Percentiles rank a stretch among this genome's conserved stretches.
These are phyloP conservation scores for Margarornis squamiger DNA, from an alignment of 2,797 vertebrate species.

Conservation along the genomic window DNA sequence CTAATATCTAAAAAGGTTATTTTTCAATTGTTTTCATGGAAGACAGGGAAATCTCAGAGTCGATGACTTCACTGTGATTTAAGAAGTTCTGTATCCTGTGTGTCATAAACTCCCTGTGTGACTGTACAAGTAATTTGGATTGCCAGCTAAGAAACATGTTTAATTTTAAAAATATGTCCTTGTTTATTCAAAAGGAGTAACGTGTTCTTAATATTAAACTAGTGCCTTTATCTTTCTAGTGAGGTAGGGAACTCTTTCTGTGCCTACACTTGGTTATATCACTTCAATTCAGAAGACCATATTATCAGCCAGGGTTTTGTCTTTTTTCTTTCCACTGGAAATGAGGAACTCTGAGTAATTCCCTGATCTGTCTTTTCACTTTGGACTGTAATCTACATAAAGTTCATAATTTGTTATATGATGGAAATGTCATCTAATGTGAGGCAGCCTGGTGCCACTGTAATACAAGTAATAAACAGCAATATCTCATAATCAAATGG, in stretches of 20 bases:
- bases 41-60: not conserved
- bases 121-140: not conserved
- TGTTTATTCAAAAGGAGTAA: not conserved
- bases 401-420: not conserved
- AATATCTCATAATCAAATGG: not conserved
- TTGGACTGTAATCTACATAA: not conserved
- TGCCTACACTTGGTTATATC: not conserved
- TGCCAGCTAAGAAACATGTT: not conserved
- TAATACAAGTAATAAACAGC: slow-evolving; percentile 19
- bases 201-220: not conserved
- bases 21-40: not conserved
- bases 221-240: not conserved
- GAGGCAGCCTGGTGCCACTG: slow-evolving; percentile 45
- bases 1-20: not conserved
- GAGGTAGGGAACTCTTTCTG: not conserved
- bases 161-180: not conserved
- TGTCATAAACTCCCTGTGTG: not conserved
- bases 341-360: not conserved
- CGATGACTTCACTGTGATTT: not conserved
- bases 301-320: not conserved
- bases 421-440: not conserved
- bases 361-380: not conserved
- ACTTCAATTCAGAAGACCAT: not conserved
- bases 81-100: not conserved
- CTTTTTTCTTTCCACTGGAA: not conserved